These are phyloP conservation scores for Sarcoramphus papa DNA, from an alignment of 2,797 vertebrate species.

Conservation along the genomic window DNA sequence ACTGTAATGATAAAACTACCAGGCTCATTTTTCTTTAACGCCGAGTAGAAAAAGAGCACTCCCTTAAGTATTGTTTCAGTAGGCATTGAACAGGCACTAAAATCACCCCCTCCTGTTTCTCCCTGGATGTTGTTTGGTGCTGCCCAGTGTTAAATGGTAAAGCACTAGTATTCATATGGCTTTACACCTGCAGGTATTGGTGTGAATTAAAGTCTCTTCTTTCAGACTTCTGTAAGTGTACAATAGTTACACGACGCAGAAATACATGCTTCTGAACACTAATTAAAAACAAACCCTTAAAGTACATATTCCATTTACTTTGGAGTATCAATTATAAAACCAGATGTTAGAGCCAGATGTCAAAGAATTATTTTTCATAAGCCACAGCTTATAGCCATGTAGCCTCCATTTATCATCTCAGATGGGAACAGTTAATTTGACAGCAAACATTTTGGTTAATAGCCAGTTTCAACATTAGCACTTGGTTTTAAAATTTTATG, in stretches of 20 bases:
- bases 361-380: conserved; percentile 70
- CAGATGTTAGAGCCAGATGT: conserved; percentile 75
- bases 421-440: conserved; percentile 74
- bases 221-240: not conserved
- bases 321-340: conserved; percentile 60
- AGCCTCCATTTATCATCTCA: conserved; percentile 70
- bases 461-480: conserved; percentile 73
- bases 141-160: not conserved
- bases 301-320: conserved; percentile 54
- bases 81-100: not conserved
- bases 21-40: not conserved
- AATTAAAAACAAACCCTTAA: conserved; percentile 34
- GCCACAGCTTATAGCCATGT: conserved; percentile 43
- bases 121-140: not conserved
- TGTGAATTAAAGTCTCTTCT: not conserved
- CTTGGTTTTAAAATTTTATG: conserved; percentile 57
- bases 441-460: conserved; percentile 70
- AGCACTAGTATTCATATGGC: not conserved
- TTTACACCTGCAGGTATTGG: not conserved
- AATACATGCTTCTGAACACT: conserved; percentile 9
- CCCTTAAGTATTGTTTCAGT: not conserved
- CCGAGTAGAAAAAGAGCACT: not conserved
- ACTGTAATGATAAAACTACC: not conserved
- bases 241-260: not conserved
- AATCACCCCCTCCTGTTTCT: not conserved